These are phyloP conservation scores for Diabrotica undecimpunctata DNA, from an alignment of 1,140 invertebrate genomes.

Conservation along the genomic window DNA sequence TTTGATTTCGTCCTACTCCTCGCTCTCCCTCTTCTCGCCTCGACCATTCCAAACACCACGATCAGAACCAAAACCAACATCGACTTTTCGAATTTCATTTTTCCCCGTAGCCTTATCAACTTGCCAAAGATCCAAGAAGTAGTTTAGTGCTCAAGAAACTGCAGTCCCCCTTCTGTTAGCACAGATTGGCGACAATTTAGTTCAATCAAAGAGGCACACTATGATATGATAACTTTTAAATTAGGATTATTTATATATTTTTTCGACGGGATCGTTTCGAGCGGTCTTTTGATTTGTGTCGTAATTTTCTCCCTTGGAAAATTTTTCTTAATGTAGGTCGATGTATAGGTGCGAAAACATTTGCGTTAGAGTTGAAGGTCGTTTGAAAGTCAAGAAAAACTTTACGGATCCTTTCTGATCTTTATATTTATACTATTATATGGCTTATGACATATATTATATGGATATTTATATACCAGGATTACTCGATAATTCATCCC, in stretches of 20 bases:
- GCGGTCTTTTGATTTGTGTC: too few species aligned
- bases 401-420: too few species aligned
- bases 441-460: too few species aligned
- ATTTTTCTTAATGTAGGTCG: too few species aligned
- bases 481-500: too few species aligned
- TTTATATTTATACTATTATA: too few species aligned
- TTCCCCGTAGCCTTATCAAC: constrained; percentile 3
- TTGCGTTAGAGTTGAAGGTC: too few species aligned
- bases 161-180: constrained; percentile 5
- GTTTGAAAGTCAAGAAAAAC: too few species aligned
- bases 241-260: constrained; percentile 5
- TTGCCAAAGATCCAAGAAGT: neutral
- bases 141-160: neutral
- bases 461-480: too few species aligned
- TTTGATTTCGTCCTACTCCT: constrained; percentile 68
- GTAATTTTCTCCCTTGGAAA: too few species aligned
- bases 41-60: constrained; percentile 28
- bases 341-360: too few species aligned
- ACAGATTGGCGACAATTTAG: constrained; percentile 18
- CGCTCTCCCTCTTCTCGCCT: constrained; percentile 58
- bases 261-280: neutral
- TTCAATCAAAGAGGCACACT: constrained; percentile 10
- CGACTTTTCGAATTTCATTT: constrained; percentile 28
- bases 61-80: constrained; percentile 31
- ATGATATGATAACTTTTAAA: constrained; percentile 2